Evolutionary conservation across 1,140 invertebrate species (phyloP).

Genomic region (Drosophila busckii): DNA sequence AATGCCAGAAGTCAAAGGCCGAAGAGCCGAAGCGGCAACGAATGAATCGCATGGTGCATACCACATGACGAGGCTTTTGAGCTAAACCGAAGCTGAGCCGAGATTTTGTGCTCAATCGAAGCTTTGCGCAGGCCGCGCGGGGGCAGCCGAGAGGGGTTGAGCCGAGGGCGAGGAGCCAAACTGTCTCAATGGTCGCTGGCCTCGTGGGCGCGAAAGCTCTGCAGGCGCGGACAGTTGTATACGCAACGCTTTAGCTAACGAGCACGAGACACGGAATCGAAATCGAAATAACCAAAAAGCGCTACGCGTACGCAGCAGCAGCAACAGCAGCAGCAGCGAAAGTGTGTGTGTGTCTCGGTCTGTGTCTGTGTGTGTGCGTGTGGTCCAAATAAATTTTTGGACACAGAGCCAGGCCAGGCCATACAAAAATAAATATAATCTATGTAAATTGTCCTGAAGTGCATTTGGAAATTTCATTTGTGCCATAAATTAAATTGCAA

Average conservation of each 20-base stretch:
- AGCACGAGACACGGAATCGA: slow-evolving; percentile 65
- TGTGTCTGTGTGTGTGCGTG: too few relatives aligned
- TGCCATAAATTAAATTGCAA: slow-evolving; percentile 7
- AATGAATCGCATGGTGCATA: slow-evolving; percentile 22
- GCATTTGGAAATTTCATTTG: slow-evolving; percentile 12
- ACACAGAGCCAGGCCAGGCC: too few relatives aligned
- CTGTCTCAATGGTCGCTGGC: slow-evolving; percentile 43
- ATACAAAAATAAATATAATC: slow-evolving; percentile 5
- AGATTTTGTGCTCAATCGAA: slow-evolving; percentile 43
- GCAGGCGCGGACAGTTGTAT: slow-evolving; percentile 71
- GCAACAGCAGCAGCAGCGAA: too few relatives aligned
- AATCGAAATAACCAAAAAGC: slow-evolving; percentile 28
- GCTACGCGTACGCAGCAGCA: slow-evolving; percentile 65
- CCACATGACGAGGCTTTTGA: slow-evolving; percentile 54
- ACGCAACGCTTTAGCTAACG: slow-evolving; percentile 75
- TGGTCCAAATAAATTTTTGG: too few relatives aligned
- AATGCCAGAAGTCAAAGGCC: not conserved
- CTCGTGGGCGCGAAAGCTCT: slow-evolving; percentile 69
- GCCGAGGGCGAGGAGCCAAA: slow-evolving; percentile 36
- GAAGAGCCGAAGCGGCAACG: slow-evolving; percentile 6
- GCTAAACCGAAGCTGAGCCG: slow-evolving; percentile 30
- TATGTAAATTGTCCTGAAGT: slow-evolving; percentile 16
- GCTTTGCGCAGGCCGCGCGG: slow-evolving; percentile 12
- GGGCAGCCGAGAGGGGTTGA: slow-evolving; percentile 25
- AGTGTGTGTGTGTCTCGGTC: too few relatives aligned